Evolutionary conservation across 2,113 vertebrate species (phyloP).

Genomic region (Microtus ochrogaster): DNA sequence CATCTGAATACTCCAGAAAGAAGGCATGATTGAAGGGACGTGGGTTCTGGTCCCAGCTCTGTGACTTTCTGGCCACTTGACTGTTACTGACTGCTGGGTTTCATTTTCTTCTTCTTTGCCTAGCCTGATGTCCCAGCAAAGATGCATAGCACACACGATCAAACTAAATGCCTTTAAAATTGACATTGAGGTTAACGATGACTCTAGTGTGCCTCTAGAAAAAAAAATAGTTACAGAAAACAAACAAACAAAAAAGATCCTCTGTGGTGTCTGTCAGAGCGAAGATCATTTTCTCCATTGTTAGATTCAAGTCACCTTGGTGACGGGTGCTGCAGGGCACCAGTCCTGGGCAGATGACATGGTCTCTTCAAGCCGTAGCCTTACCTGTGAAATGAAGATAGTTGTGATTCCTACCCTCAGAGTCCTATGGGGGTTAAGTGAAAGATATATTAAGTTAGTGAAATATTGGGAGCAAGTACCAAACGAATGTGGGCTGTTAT

Average conservation of each 20-base stretch:
- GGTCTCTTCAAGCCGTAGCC: not conserved
- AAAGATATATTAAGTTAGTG: not conserved
- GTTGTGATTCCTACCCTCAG: not conserved
- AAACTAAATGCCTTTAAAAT: not conserved
- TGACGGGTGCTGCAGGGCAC: not conserved
- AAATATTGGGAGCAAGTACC: not conserved
- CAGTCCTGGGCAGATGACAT: not conserved
- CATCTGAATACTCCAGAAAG: not conserved
- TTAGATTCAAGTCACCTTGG: not conserved
- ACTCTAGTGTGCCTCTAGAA: not conserved
- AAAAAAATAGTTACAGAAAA: not conserved
- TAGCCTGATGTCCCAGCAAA: not conserved
- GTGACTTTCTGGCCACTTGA: not conserved
- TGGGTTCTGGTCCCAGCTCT: not conserved
- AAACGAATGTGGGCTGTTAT: not conserved
- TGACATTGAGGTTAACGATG: not conserved
- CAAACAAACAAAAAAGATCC: not conserved
- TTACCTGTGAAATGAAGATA: not conserved
- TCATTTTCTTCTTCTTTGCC: not conserved
- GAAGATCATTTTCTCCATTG: not conserved
- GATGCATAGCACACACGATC: not conserved
- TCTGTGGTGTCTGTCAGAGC: not conserved
- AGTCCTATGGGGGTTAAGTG: conserved; percentile 14
- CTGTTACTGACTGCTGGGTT: not conserved
- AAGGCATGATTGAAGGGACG: fast-evolving